phyloP scores from a whole-genome alignment of 2,888 invertebrate genomes.

The Sylvicola fuscatus region DNA sequence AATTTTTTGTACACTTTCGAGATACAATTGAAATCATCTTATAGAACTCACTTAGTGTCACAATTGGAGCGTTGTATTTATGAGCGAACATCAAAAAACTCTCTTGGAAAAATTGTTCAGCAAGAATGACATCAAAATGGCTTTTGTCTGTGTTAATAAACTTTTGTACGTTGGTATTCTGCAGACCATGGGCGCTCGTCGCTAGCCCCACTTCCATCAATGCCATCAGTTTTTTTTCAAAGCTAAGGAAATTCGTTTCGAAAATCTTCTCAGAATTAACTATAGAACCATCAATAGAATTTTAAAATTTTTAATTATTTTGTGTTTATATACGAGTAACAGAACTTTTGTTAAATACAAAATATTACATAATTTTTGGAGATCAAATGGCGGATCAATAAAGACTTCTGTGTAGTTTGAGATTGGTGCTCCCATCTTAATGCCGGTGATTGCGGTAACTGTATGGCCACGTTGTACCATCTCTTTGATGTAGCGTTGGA shows the following conservation, averaged over 20 bases:
- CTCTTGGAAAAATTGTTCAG: slow-evolving; percentile 27
- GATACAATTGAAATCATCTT: too few species aligned
- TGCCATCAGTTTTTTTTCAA: neutral
- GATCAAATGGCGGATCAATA: slow-evolving; percentile 19
- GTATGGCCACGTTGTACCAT: slow-evolving; percentile 24
- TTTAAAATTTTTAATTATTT: too few species aligned
- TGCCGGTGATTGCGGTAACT: slow-evolving; percentile 19
- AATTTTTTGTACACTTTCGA: too few species aligned
- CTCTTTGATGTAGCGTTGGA: slow-evolving; percentile 21
- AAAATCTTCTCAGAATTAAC: too few species aligned
- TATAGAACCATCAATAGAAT: too few species aligned
- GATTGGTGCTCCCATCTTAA: slow-evolving; percentile 16
- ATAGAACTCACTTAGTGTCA: slow-evolving; percentile 13
- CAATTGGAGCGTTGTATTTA: slow-evolving; percentile 23
- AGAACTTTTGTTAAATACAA: too few species aligned
- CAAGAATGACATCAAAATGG: slow-evolving; percentile 24
- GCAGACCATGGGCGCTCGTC: slow-evolving; percentile 19
- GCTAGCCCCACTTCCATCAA: neutral
- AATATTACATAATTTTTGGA: slow-evolving; percentile 20
- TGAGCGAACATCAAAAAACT: slow-evolving; percentile 25
- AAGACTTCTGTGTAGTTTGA: slow-evolving; percentile 25
- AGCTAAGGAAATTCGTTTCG: neutral
- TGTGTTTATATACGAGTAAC: too few species aligned
- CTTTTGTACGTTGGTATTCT: slow-evolving; percentile 15
- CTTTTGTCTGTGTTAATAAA: slow-evolving; percentile 15